These are phyloP conservation scores for Neodon shergylaensis DNA, from an alignment of 2,113 vertebrate species.

Conservation along the genomic window DNA sequence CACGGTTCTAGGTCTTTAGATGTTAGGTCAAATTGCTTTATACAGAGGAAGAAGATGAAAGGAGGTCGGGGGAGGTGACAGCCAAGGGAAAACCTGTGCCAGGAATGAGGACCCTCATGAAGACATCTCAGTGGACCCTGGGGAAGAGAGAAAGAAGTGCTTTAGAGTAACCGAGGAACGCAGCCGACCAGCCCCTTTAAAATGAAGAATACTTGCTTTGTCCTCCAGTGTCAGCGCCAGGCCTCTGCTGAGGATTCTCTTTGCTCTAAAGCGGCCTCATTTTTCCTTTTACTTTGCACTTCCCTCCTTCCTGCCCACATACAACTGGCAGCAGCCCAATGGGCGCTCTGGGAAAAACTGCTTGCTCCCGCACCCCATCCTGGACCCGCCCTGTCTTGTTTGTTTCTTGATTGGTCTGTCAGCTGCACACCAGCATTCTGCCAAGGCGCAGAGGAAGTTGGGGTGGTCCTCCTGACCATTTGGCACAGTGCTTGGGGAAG, in stretches of 20 bases:
- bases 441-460: constrained; percentile 16
- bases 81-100: not conserved
- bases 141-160: not conserved
- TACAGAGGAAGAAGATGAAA: not conserved
- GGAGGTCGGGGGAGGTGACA: not conserved
- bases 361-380: not conserved
- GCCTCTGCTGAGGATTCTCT: constrained; percentile 68
- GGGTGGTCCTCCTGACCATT: not conserved
- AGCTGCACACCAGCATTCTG: constrained; percentile 11
- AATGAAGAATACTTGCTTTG: constrained; percentile 62
- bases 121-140: not conserved
- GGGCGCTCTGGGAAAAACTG: not conserved
- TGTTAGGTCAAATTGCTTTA: constrained; percentile 50
- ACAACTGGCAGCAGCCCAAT: constrained; percentile 59
- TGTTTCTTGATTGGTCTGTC: constrained; percentile 51
- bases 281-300: constrained; percentile 75
- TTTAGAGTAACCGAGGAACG: constrained; percentile 49
- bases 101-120: constrained; percentile 1
- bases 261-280: constrained; percentile 68
- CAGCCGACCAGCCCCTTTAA: constrained; percentile 58
- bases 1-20: not conserved
- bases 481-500: not conserved
- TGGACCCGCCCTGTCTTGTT: not conserved
- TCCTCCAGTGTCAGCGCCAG: constrained; percentile 24
- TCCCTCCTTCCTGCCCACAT: constrained; percentile 80